A percentile compares a stretch with the other conserved stretches of the same genome.
These are phyloP conservation scores for Lamellibrachia satsuma DNA, from an alignment of 2,888 invertebrate genomes.

Conservation along the genomic window DNA sequence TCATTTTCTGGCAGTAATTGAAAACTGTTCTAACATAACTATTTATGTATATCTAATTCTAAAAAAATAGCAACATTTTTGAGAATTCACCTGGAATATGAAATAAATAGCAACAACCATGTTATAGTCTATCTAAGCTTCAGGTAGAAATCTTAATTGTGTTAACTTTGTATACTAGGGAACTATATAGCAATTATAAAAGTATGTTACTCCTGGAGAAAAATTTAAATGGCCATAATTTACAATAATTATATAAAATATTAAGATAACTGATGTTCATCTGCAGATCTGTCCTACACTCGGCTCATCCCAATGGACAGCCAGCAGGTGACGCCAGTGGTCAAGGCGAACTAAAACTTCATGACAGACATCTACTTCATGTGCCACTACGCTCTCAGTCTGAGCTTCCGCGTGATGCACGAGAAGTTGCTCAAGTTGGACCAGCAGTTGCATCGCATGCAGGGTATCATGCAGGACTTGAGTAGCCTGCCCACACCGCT, in stretches of 20 bases:
- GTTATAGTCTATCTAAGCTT: no score
- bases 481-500: constrained; percentile 68
- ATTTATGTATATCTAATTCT: no score
- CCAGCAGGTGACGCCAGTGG: not conserved
- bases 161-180: no score
- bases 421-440: constrained; percentile 62
- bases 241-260: not conserved
- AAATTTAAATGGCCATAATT: not conserved
- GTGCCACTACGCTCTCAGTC: constrained; percentile 85
- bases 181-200: no score
- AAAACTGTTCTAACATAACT: no score
- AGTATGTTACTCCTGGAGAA: no score
- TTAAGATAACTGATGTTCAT: not conserved
- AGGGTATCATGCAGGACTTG: constrained; percentile 76
- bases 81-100: no score
- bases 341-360: constrained; percentile 69
- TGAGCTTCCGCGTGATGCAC: constrained; percentile 71
- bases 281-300: not conserved
- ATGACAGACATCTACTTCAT: constrained; percentile 91
- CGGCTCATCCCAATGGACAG: not conserved
- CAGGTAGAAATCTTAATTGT: no score
- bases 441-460: constrained; percentile 75
- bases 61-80: no score
- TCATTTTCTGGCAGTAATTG: no score
- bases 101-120: no score